Conservation (phyloP, 2,113 vertebrate genomes). For the Todiramphus saurophagus region DNA sequence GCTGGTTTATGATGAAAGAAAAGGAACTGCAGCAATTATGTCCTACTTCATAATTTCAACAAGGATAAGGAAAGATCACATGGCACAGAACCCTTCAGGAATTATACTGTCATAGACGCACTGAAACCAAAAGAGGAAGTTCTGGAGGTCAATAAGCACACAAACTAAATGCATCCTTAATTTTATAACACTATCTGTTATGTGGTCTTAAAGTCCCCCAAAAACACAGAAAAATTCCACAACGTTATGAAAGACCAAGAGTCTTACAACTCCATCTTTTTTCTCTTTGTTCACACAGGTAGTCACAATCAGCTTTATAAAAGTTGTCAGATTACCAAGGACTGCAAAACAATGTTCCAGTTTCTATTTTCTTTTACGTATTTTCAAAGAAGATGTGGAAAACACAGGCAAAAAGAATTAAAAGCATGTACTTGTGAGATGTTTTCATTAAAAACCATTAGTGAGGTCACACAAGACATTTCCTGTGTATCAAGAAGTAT, state of each 20-base stretch:
- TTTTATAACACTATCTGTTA: not conserved
- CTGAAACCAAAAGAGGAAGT: not conserved
- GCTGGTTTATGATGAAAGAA: not conserved
- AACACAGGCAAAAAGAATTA: not conserved
- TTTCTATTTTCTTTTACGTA: not conserved
- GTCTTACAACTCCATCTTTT: not conserved
- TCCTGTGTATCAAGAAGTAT: not conserved
- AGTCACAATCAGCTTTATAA: not conserved
- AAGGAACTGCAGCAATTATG: not conserved
- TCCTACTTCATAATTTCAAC: not conserved
- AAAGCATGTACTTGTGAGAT: not conserved
- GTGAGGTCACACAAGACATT: not conserved
- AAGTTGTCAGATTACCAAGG: not conserved
- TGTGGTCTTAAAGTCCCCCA: not conserved
- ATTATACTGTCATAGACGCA: not conserved
- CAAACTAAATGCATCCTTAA: not conserved
- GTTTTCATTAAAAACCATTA: not conserved
- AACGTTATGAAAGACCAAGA: not conserved
- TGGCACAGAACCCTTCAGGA: not conserved
- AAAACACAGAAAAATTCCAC: not conserved
- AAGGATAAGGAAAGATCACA: not conserved
- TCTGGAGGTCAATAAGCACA: not conserved
- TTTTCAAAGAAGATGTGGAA: not conserved
- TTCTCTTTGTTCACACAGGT: not conserved
- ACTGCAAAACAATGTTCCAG: not conserved